Base-by-base conservation (phyloP, 1,140 invertebrate genomes). In the Trichonephila clavipes region DNA sequence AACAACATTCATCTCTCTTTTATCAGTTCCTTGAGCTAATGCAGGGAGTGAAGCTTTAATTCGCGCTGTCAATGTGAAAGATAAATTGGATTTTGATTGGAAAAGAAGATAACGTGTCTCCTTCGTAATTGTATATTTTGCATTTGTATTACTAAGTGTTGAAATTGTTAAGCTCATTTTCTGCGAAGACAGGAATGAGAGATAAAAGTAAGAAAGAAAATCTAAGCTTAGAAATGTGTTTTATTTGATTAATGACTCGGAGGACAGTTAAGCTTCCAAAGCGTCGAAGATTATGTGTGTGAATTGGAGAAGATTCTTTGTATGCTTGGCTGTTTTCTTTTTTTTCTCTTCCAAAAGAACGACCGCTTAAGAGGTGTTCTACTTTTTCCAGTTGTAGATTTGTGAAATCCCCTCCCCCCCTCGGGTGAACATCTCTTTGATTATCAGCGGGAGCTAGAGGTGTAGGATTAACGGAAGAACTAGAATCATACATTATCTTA, bases 81-180 rank as follows among this genome's bases (percentile, higher is more conserved):
- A 90, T 81, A 90, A 90, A 90, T 90, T 90, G 58, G 88, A 90
- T 90, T 90, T 90, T 90, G 69, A 90, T 90, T 69, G 69, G 44
- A 62, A 90, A 90, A 59, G 44, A 2, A 90, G 88, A 90, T 90
- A 90, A 58, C 19, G 58, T 28, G 28, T 58, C 51, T 72, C 34
- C 24, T 77, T 81, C 10, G n/a, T 44, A 61, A 58, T 19, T 77
- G 72, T 40, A 77, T 77, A 51, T 62, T 87, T 87, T 34, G 85
- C 85, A 87, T 87, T 62, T 64, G 51, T 69, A 21, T n/a, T 16
- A 72, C 16, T 69, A 72, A 72, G 24, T 59, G 69, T 90, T 58
- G 51, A 81, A 90, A 34, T 58, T 59, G 88, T 28, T 90, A 61
- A 81, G 66, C 88, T 28, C 40, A 81, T 90, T 90, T 90, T 62